phyloP scores from a whole-genome alignment of 2,113 vertebrate species.

The Actenoides hombroni region DNA sequence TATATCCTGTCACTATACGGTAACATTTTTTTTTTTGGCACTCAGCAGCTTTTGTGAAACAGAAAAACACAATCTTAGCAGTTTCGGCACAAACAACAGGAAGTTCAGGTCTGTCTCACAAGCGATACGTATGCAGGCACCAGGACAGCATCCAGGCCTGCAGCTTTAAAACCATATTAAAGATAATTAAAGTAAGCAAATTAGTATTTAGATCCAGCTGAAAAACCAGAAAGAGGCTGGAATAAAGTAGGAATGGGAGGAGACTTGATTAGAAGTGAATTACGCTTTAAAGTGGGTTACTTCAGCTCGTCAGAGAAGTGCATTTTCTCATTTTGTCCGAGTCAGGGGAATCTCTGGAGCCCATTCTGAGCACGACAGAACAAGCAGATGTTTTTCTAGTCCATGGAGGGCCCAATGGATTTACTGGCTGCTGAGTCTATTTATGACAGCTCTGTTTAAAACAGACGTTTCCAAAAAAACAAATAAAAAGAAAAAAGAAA shows the following conservation, averaged over 20 bases:
- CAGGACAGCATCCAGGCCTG: not conserved
- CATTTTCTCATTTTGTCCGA: not conserved
- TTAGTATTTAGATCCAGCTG: not conserved
- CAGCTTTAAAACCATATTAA: not conserved
- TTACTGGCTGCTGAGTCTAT: slow-evolving; percentile 19
- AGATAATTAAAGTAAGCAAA: not conserved
- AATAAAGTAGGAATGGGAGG: not conserved
- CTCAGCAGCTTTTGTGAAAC: not conserved
- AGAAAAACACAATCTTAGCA: not conserved
- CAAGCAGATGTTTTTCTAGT: slow-evolving; percentile 5
- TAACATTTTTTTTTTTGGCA: not conserved
- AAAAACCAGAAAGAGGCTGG: not conserved
- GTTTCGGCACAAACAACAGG: not conserved
- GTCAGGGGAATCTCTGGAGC: not conserved
- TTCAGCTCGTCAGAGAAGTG: not conserved
- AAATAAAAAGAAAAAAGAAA: not conserved
- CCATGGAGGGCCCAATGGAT: not conserved
- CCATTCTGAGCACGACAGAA: not conserved
- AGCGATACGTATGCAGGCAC: not conserved
- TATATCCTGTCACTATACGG: not conserved
- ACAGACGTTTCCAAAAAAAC: slow-evolving; percentile 5
- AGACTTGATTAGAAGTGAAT: not conserved
- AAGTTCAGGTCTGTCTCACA: not conserved
- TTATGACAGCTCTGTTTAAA: not conserved
- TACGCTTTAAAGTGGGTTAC: not conserved